A percentile compares a stretch with the other conserved stretches of the same genome.
These are phyloP conservation scores for Phyllopteryx taeniolatus DNA, from an alignment of 2,113 vertebrate species.

Conservation along the genomic window DNA sequence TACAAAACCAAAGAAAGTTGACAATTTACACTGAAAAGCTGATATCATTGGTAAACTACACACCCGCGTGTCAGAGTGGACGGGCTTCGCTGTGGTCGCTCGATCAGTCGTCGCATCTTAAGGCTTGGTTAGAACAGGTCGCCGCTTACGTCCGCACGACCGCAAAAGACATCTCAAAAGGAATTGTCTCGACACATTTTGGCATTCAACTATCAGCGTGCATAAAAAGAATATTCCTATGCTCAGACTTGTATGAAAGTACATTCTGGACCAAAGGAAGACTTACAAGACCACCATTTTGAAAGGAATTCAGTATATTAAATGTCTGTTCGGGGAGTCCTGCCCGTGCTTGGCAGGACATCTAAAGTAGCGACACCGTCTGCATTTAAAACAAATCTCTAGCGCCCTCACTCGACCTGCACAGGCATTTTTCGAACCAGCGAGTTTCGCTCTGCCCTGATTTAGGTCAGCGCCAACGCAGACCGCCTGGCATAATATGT, in stretches of 20 bases:
- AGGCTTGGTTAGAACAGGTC: constrained; percentile 62
- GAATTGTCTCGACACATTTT: constrained; percentile 60
- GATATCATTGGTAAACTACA: constrained; percentile 41
- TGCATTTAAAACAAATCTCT: constrained; percentile 43
- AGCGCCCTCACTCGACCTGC: constrained; percentile 40
- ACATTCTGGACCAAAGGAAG: constrained; percentile 66
- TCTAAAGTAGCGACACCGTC: constrained; percentile 10
- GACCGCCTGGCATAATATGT: constrained; percentile 28
- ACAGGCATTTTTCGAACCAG: constrained; percentile 56
- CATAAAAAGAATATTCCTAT: constrained; percentile 44
- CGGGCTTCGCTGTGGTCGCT: constrained; percentile 46
- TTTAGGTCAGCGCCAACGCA: constrained; percentile 13
- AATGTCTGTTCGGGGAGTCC: constrained; percentile 26
- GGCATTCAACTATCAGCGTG: constrained; percentile 58
- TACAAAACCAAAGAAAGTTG: constrained; percentile 15
- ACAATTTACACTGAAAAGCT: constrained; percentile 38
- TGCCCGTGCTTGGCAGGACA: constrained; percentile 20
- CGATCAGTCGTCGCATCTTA: constrained; percentile 60
- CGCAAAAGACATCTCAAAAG: constrained; percentile 32
- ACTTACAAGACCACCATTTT: constrained; percentile 37
- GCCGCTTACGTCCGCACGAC: constrained; percentile 44
- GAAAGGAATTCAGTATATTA: constrained; percentile 25
- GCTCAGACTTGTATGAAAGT: constrained; percentile 50
- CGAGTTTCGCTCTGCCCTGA: constrained; percentile 43
- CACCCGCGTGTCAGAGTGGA: constrained; percentile 24